Evolutionary conservation across 2,888 invertebrate genomes (phyloP), one percentile per base, ranked within the genome.

Genomic region (Melipona bicolor): DNA sequence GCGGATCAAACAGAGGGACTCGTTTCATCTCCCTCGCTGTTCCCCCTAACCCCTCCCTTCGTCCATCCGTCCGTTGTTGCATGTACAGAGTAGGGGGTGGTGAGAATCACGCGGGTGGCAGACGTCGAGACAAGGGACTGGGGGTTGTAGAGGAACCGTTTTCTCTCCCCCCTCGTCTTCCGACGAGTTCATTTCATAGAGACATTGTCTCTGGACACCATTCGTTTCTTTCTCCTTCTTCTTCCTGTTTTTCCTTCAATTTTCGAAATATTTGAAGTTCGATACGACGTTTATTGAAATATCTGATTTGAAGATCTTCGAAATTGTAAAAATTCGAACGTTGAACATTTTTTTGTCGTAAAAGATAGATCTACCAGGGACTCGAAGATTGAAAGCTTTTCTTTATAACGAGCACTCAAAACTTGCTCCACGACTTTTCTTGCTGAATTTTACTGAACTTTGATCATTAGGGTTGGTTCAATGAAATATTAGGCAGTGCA

Each of bases 1-100:
- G 94, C 94, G 93, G 93, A 94, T 94, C 94, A 94, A 94, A 94
- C 93, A 93, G 92, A 93, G 93, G 93, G 93, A 90, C 86, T 84
- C 78, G 83, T 84, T 84, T 83, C 83, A 77, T 83, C 84, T 83
- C 67, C 70, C 15, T 11, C 73, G 72, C 82, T 70, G 52, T 52
- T 78, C 65, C 36, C 50, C 56, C 36, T 32, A 32, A 24, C 49
- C 65, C 65, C 73, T 9, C 64, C 17, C 11, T 19, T 3, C n/a
- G 9, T 4, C 24, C 50, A 21, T 4, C 19, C n/a, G 9, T 32
- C 56, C 70, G 71, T 83, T 59, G 77, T 72, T 52, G 74, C 59
- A 71, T 36, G 76, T 15, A 27, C 43, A 43, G 52, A 17, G 52
- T 3, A 21, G 59, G 67, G 83, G 77, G 84, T 80, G 83, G 91